Evolutionary conservation across 2,113 vertebrate genomes (phyloP).

Genomic region (Ploceus nigricollis): DNA sequence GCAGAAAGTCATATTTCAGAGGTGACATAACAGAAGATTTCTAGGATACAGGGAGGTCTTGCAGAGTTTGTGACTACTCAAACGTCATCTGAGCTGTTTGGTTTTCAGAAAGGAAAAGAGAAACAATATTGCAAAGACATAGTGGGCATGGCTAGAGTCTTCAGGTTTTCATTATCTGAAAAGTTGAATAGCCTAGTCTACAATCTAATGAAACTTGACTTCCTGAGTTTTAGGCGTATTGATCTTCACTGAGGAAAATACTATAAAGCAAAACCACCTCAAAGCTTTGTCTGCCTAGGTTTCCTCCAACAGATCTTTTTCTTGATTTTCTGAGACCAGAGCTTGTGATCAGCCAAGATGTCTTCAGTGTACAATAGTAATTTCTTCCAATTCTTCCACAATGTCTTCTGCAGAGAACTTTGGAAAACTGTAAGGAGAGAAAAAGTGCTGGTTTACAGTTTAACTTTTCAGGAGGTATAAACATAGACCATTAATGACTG

Average conservation of each 20-base stretch:
- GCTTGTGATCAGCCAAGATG: neutral
- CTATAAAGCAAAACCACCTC: neutral
- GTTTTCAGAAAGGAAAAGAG: neutral
- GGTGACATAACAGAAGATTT: neutral
- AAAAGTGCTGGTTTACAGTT: neutral
- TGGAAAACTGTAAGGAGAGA: neutral
- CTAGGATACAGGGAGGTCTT: neutral
- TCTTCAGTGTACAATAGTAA: neutral
- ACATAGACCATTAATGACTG: neutral
- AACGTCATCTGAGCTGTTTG: rapidly evolving
- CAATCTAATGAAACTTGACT: neutral
- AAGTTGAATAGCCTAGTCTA: neutral
- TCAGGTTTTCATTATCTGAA: neutral
- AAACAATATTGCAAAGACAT: neutral
- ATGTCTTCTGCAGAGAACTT: neutral
- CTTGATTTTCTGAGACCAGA: neutral
- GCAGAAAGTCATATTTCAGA: neutral
- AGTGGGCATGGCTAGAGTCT: neutral
- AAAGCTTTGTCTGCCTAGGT: neutral
- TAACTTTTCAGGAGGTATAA: neutral
- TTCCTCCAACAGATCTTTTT: neutral
- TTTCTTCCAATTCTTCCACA: neutral
- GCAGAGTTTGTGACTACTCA: neutral
- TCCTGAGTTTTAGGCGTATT: neutral
- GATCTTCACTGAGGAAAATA: neutral